Percentiles rank a stretch among this genome's conserved stretches.
These are phyloP conservation scores for Zophobas atratus DNA, from an alignment of 1,140 invertebrate species.

Conservation along the genomic window DNA sequence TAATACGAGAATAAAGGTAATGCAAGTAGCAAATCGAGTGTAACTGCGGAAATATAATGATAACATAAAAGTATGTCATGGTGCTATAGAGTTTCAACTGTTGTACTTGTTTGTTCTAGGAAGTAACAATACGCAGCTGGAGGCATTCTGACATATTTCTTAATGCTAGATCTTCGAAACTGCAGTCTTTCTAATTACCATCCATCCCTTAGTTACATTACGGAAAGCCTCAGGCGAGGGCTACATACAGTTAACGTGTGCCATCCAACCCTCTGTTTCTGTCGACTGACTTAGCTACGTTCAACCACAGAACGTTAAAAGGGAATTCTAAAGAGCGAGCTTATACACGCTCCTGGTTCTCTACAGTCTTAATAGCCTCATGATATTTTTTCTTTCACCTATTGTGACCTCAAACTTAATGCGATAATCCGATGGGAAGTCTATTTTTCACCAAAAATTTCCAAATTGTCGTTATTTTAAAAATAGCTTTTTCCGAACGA, in stretches of 20 bases:
- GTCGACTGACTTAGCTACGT: conserved; percentile 50
- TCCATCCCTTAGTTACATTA: conserved; percentile 40
- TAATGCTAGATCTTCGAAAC: conserved; percentile 32
- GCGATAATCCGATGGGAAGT: conserved; percentile 13
- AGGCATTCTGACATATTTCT: conserved; percentile 37
- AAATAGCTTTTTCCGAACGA: neutral
- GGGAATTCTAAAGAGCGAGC: conserved; percentile 50
- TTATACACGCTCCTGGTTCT: conserved; percentile 39
- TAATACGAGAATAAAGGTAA: conserved; percentile 41
- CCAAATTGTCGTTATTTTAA: no score
- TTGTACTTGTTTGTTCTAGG: conserved; percentile 31
- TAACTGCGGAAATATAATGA: conserved; percentile 31
- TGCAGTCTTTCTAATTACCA: conserved; percentile 46
- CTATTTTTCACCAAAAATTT: no score
- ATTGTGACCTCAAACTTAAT: conserved; percentile 30
- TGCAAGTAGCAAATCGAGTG: conserved; percentile 37
- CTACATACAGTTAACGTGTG: conserved; percentile 45
- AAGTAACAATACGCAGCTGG: conserved; percentile 17
- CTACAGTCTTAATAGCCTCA: conserved; percentile 41
- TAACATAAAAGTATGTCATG: conserved; percentile 37
- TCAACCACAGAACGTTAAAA: conserved; percentile 49
- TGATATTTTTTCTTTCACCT: conserved; percentile 38
- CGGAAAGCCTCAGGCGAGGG: conserved; percentile 39
- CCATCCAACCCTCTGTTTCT: conserved; percentile 47
- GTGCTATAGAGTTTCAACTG: conserved; percentile 13